Conservation (phyloP, 1,140 invertebrate species). For the Drosophila virilis region DNA sequence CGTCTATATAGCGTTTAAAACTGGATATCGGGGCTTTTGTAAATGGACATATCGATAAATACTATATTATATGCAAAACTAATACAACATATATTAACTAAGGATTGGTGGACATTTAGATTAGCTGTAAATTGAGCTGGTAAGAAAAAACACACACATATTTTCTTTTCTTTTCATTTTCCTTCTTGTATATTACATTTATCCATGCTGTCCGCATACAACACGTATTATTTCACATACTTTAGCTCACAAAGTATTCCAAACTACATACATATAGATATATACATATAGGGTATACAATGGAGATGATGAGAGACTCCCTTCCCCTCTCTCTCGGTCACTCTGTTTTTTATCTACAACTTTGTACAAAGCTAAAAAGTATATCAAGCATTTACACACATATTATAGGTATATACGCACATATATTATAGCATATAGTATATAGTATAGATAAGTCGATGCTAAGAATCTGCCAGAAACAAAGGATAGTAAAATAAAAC, state of each 20-base stretch:
- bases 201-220: not conserved
- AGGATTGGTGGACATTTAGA: not conserved
- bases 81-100: not conserved
- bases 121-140: constrained; percentile 7
- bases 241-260: constrained; percentile 10
- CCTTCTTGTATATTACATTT: not conserved
- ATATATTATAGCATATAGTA: constrained; percentile 22
- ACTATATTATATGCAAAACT: constrained; percentile 10
- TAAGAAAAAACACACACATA: not conserved
- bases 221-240: not conserved
- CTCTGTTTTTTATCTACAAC: constrained; percentile 32
- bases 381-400: constrained; percentile 72
- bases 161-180: not conserved
- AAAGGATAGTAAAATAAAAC: constrained; percentile 41
- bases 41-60: constrained; percentile 69
- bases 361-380: constrained; percentile 69
- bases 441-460: constrained; percentile 45
- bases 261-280: not conserved
- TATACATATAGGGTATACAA: not conserved
- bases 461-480: constrained; percentile 46
- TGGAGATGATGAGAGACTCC: not conserved
- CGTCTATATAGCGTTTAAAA: constrained; percentile 59
- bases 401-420: constrained; percentile 20
- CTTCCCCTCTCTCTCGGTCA: no score
- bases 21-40: constrained; percentile 26